Conservation (phyloP, 2,888 invertebrate genomes). For the Hirudinaria manillensis region DNA sequence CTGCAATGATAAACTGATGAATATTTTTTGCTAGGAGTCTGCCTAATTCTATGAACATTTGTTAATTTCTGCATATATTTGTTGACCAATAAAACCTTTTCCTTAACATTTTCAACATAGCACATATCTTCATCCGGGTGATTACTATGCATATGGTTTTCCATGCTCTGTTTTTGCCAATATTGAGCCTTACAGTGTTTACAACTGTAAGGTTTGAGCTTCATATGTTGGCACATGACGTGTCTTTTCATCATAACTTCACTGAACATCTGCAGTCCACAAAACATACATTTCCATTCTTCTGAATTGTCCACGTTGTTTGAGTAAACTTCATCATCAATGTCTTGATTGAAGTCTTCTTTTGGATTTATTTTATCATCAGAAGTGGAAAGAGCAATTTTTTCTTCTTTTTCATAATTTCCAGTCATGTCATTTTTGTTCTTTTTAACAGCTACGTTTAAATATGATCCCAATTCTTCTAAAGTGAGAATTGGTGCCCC, state of each 20-base stretch:
- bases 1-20: conserved; percentile 33
- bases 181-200: conserved; percentile 29
- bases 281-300: conserved; percentile 33
- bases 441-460: conserved; percentile 19
- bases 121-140: conserved; percentile 6
- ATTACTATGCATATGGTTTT: conserved; percentile 13
- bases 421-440: conserved; percentile 17
- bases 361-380: background rate
- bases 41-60: background rate
- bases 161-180: conserved; percentile 23
- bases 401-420: background rate
- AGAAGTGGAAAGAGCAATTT: background rate
- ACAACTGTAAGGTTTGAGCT: conserved; percentile 33
- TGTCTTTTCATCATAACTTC: conserved; percentile 31
- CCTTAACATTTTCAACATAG: background rate
- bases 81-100: background rate
- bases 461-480: conserved; percentile 22
- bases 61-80: conserved; percentile 26
- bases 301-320: background rate
- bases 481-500: conserved; percentile 30
- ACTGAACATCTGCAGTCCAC: conserved; percentile 23
- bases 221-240: conserved; percentile 34
- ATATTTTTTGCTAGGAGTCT: background rate
- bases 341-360: conserved; percentile 1
- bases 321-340: background rate